phyloP scores from a whole-genome alignment of 1,140 invertebrate genomes.

The Psilanteris sp. region DNA sequence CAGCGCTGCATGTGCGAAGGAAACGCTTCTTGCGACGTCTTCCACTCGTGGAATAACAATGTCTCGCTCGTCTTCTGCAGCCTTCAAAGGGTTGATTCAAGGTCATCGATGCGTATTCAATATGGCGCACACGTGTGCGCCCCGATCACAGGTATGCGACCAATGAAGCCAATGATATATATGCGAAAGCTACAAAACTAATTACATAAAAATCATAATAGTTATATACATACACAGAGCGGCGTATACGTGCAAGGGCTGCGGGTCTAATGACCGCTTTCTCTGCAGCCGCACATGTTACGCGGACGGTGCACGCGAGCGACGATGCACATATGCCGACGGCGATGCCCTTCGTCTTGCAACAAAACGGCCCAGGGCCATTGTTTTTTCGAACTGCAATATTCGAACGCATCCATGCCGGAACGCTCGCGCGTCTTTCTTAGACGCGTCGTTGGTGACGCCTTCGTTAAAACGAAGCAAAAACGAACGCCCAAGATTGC shows the following conservation, averaged over 20 bases:
- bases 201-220: conserved; percentile 71
- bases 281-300: conserved; percentile 73
- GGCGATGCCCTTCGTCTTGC: conserved; percentile 61
- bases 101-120: conserved; percentile 39
- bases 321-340: conserved; percentile 70
- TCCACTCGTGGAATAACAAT: conserved; percentile 12
- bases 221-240: neutral
- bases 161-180: conserved; percentile 68
- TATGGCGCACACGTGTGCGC: conserved; percentile 40
- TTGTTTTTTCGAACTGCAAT: conserved; percentile 37
- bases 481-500: neutral
- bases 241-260: conserved; percentile 61
- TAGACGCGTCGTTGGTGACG: conserved; percentile 6
- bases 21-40: conserved; percentile 1
- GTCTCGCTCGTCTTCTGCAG: conserved; percentile 5
- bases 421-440: conserved; percentile 12
- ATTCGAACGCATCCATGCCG: conserved; percentile 15
- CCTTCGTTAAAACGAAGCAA: conserved; percentile 21
- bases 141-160: conserved; percentile 55
- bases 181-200: conserved; percentile 64
- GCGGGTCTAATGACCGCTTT: conserved; percentile 72
- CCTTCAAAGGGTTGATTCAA: conserved; percentile 53
- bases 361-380: conserved; percentile 66
- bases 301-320: conserved; percentile 69
- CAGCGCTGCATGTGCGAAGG: conserved; percentile 10